These are phyloP conservation scores for Parus major DNA, from an alignment of 2,113 vertebrate species.

Conservation along the genomic window DNA sequence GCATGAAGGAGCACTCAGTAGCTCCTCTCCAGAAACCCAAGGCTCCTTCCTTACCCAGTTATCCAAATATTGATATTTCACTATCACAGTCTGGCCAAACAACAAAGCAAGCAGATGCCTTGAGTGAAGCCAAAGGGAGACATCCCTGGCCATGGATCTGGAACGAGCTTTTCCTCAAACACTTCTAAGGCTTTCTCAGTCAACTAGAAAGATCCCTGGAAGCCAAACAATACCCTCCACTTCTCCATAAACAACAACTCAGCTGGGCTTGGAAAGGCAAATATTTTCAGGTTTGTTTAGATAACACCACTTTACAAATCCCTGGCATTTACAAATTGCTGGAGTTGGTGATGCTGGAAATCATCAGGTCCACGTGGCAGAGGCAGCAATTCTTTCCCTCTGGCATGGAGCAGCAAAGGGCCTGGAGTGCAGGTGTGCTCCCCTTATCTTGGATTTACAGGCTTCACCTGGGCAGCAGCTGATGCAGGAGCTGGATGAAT, in stretches of 20 bases:
- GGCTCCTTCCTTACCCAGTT: neutral
- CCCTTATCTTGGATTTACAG: neutral
- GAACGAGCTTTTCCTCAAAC: neutral
- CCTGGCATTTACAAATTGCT: neutral
- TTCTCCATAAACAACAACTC: neutral
- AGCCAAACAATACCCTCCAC: neutral
- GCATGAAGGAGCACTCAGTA: neutral
- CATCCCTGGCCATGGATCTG: neutral
- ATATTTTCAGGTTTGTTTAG: neutral
- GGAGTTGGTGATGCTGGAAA: neutral
- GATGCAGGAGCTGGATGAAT: neutral
- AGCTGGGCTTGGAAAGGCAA: neutral
- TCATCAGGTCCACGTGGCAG: accelerated
- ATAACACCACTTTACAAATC: neutral
- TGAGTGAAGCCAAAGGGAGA: neutral
- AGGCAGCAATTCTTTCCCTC: neutral
- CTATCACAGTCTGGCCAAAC: neutral
- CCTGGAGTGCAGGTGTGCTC: neutral
- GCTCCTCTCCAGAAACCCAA: neutral
- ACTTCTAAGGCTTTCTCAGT: neutral
- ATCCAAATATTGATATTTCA: neutral
- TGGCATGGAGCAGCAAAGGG: neutral
- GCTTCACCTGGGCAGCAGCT: neutral
- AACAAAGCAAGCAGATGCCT: neutral
- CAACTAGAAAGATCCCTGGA: neutral